These are phyloP conservation scores for Trematocara nigrifrons DNA, from an alignment of 2,113 vertebrate genomes.

Conservation along the genomic window DNA sequence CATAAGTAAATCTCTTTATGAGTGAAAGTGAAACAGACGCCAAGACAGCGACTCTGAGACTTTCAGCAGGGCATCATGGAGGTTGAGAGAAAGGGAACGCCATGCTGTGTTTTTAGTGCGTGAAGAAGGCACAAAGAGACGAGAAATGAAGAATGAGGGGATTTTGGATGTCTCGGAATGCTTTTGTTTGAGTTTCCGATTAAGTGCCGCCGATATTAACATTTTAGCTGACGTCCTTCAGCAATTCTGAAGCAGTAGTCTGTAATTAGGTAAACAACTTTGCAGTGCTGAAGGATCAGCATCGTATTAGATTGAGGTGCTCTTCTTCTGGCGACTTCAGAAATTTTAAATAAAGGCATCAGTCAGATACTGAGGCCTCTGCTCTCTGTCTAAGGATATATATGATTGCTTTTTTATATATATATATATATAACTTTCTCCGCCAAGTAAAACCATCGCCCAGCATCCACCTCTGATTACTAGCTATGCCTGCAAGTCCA, in stretches of 20 bases:
- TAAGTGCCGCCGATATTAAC: slow-evolving; percentile 48
- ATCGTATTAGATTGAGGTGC: slow-evolving; percentile 35
- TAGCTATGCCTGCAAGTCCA: not conserved
- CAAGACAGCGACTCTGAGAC: slow-evolving; percentile 11
- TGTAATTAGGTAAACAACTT: slow-evolving; percentile 49
- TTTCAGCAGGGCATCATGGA: slow-evolving; percentile 5
- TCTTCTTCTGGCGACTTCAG: not conserved
- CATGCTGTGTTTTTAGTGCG: not conserved
- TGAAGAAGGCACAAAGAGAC: not conserved
- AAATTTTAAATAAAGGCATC: slow-evolving; percentile 19
- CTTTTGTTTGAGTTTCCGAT: slow-evolving; percentile 33
- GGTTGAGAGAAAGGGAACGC: not conserved
- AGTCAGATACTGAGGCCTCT: slow-evolving; percentile 17
- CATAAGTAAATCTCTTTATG: slow-evolving; percentile 55
- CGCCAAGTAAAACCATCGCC: not conserved
- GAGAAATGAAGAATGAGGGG: not conserved
- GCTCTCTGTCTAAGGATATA: not conserved
- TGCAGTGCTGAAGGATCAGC: slow-evolving; percentile 21
- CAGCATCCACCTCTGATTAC: not conserved
- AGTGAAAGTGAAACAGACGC: slow-evolving; percentile 9
- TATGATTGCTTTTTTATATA: not conserved
- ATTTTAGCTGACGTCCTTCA: slow-evolving; percentile 29
- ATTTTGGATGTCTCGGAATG: slow-evolving; percentile 11
- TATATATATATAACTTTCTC: not conserved
- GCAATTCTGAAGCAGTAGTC: not conserved